Base-by-base conservation (phyloP, 2,888 invertebrate species). In the Didymodactylos carnosus region DNA sequence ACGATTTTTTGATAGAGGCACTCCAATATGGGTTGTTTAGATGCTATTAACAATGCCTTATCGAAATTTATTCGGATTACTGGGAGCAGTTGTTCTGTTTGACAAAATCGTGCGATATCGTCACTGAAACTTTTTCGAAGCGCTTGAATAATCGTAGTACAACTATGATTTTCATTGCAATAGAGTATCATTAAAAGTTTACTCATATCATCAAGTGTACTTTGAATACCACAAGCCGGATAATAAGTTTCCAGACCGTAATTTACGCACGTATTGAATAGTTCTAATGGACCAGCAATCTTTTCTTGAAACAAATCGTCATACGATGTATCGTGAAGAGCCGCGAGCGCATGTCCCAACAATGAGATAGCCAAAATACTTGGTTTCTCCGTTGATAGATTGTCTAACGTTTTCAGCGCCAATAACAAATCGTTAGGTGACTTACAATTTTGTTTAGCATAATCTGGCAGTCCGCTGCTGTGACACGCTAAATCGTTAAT, bases 321-420 rank as follows among this genome's bases (percentile, higher is more conserved):
- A 10, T 46, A 46, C 13, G 46, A 46, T 2, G n/a, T 46, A n/a
- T 46, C 46, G 23, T 46, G 3, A n/a, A 46, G 3, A n/a, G n/a
- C 46, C 3, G 46, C 46, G 7, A 46, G n/a, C 7, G 6, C 23
- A 46, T 46, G 46, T 10, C 46, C 46, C 2, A 46, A 46, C 3
- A 46, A n/a, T 46, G 46, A 46, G 2, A 46, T 2, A 4, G 11
- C 46, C 19, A 46, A n/a, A 6, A n/a, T 46, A n/a, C 7, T n/a
- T 2, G 46, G n/a, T 1, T 7, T 14, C n/a, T 14, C 1, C 6
- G 19, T n/a, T 1, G n/a, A 7, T n/a, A 7, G 3, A 3, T 7
- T 46, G 5, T 19, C 23, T 16, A n/a, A 7, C 8, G 3, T n/a
- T n/a, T n/a, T n/a, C n/a, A n/a, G n/a, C n/a, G n/a, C n/a, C n/a